Evolutionary conservation across 2,888 invertebrate genomes (phyloP).

Genomic region (Lithosia quadra): DNA sequence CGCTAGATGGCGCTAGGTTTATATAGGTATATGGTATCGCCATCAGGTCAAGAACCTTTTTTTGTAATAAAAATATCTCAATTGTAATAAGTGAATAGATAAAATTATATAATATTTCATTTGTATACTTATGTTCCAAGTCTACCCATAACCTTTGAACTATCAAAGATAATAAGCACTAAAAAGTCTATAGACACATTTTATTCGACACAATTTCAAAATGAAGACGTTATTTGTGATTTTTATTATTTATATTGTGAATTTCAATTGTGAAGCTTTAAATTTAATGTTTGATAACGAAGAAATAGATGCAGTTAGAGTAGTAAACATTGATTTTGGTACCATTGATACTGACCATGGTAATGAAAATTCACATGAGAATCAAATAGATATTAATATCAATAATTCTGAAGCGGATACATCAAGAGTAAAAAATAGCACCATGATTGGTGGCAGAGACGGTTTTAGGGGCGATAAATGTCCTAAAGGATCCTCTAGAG

Average conservation of each 20-base stretch:
- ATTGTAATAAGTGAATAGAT: too few relatives aligned
- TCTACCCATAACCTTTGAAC: conserved; percentile 9
- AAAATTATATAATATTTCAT: background rate
- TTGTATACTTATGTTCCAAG: background rate
- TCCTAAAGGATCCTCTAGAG: conserved; percentile 19
- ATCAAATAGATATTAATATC: background rate
- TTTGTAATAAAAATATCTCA: too few relatives aligned
- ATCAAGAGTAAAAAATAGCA: background rate
- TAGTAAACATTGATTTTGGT: background rate
- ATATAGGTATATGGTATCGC: too few relatives aligned
- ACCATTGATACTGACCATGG: background rate
- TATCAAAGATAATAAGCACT: background rate
- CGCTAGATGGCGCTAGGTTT: too few relatives aligned
- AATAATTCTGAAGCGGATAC: background rate
- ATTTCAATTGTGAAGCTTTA: background rate
- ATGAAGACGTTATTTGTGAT: conserved; percentile 7
- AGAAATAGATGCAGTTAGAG: too few relatives aligned
- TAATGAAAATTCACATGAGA: background rate
- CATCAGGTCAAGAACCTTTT: too few relatives aligned
- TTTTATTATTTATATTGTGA: background rate
- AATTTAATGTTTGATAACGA: background rate
- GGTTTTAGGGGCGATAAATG: conserved; percentile 15
- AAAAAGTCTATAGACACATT: background rate
- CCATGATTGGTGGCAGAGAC: background rate
- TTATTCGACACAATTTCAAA: background rate